Conservation (phyloP, 2,888 invertebrate species). For the Drosophila pseudotakahashii region DNA sequence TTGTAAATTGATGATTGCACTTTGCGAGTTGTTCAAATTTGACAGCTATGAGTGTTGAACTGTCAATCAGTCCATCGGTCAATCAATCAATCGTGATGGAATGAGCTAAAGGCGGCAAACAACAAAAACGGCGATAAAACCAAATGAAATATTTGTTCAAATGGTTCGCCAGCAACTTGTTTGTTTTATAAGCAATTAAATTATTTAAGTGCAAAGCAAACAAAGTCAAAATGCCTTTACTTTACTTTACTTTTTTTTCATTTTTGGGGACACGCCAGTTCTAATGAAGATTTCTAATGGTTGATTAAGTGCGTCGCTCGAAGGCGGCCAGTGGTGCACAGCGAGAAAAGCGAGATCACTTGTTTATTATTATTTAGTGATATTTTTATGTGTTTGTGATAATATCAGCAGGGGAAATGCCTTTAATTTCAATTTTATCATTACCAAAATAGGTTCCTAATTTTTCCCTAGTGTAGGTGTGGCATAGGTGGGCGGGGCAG, state of each 20-base stretch:
- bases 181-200: slow-evolving; percentile 79
- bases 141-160: slow-evolving; percentile 40
- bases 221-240: slow-evolving; percentile 45
- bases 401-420: background rate
- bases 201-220: slow-evolving; percentile 79
- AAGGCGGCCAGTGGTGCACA: slow-evolving; percentile 1
- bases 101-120: slow-evolving; percentile 48
- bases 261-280: slow-evolving; percentile 56
- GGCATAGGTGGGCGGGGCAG: slow-evolving; percentile 6
- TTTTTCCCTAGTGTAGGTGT: slow-evolving; percentile 1
- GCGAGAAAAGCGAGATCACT: slow-evolving; percentile 7
- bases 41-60: slow-evolving; percentile 83
- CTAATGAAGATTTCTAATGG: slow-evolving; percentile 73
- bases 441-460: too few species aligned
- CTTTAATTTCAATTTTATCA: background rate
- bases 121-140: slow-evolving; percentile 48
- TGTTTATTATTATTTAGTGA: too few species aligned
- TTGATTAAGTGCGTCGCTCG: slow-evolving; percentile 62
- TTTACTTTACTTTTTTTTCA: slow-evolving; percentile 11
- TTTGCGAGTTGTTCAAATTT: slow-evolving; percentile 53
- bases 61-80: slow-evolving; percentile 78
- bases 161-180: slow-evolving; percentile 47
- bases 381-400: background rate
- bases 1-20: background rate
- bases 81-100: slow-evolving; percentile 52